Evolutionary conservation across 2,797 vertebrate species (phyloP).

Genomic region (Chelidonichthys spinosus): DNA sequence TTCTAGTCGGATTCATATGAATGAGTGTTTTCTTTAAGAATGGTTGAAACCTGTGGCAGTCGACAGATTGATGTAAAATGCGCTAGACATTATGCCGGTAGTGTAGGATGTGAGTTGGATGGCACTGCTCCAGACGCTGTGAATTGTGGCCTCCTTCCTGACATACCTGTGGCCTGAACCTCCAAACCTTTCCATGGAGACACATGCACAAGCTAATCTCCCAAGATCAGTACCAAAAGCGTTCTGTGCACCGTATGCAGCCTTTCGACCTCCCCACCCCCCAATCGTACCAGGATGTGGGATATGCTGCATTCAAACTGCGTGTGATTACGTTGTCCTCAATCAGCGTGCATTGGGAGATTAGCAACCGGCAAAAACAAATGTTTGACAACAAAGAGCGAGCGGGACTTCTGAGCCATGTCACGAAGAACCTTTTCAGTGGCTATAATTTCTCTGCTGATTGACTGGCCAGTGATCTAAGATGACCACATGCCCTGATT

Average conservation of each 20-base stretch:
- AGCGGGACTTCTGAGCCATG: constrained; percentile 23
- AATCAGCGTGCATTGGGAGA: constrained; percentile 60
- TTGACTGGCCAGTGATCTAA: constrained; percentile 58
- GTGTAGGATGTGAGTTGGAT: constrained; percentile 79
- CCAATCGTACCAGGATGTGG: constrained; percentile 73
- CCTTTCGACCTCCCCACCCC: constrained; percentile 41
- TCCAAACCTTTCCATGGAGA: constrained; percentile 79
- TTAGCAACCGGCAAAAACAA: constrained; percentile 75
- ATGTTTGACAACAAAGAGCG: constrained; percentile 56
- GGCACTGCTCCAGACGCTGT: constrained; percentile 74
- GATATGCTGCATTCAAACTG: constrained; percentile 61
- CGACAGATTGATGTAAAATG: constrained; percentile 75
- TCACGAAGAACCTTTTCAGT: constrained; percentile 45
- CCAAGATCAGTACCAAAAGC: constrained; percentile 71
- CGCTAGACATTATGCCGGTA: constrained; percentile 61
- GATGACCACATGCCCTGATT: constrained; percentile 52
- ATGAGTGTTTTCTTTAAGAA: constrained; percentile 61
- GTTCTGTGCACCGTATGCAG: constrained; percentile 63
- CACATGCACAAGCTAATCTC: constrained; percentile 73
- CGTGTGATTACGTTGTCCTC: constrained; percentile 67
- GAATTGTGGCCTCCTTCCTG: constrained; percentile 83
- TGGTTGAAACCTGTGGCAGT: constrained; percentile 75
- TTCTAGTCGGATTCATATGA: constrained; percentile 42
- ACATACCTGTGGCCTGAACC: constrained; percentile 85
- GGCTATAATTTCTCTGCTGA: constrained; percentile 55